Base-by-base conservation (phyloP, 1,140 invertebrate genomes). In the Apocrypta bakeri region DNA sequence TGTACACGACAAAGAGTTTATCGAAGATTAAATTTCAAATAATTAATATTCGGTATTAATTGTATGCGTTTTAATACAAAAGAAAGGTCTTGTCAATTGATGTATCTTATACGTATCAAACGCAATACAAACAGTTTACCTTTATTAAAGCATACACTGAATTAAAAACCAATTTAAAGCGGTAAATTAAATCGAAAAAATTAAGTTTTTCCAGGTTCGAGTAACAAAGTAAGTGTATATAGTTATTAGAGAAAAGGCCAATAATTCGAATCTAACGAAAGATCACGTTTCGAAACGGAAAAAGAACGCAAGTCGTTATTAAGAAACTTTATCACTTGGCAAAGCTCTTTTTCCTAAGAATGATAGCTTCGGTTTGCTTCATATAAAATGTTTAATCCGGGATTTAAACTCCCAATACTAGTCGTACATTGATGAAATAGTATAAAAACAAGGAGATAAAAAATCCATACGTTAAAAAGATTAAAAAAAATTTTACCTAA, bases 311-410 rank as follows among this genome's bases (percentile, higher is more conserved):
- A 74, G 33, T 25, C 11, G 4, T 76, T 78, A 78, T 78, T 78
- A 48, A 37, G 24, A 78, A 78, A 78, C 33, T 78, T 66, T 78
- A 66, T 78, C 63, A 78, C 63, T 68, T 42, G 25, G 29, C 33
- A 8, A 76, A 64, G n/a, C 42, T 74, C 56, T n/a, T 63, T 37
- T 76, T 17, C 9, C 21, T 11, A 6, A 3, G 27, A 64, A 33
- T 24, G 29, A 37, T 64, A 6, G 21, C 56, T 76, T 33, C 6
- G 1, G n/a, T 33, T 21, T 14, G n/a, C 29, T 33, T 27, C 24
- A 42, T 42, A 68, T 78, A 66, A 68, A 68, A 78, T 40, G 24
- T 76, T 63, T 33, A 76, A 64, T 33, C 29, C 29, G 8, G 48
- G 56, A 76, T 76, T 64, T 11, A 37, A 76, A 76, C 74, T 37